A percentile compares a stretch with the other conserved stretches of the same genome.
These are phyloP conservation scores for Araneus ventricosus DNA, from an alignment of 1,140 invertebrate genomes.

Conservation along the genomic window DNA sequence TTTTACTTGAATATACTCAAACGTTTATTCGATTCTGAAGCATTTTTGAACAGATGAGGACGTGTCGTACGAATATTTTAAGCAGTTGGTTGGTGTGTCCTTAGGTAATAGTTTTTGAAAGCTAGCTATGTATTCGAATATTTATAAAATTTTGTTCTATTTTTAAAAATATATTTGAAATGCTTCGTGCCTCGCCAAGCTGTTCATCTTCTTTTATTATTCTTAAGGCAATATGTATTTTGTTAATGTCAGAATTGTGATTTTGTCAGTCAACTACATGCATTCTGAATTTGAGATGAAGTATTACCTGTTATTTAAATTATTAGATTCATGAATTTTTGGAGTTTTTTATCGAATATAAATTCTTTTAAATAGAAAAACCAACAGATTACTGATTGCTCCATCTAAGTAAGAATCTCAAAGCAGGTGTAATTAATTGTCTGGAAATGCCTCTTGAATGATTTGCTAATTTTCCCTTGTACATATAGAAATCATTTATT, in stretches of 20 bases:
- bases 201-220: neutral
- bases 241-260: neutral
- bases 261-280: neutral
- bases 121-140: neutral
- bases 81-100: neutral
- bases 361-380: too few species aligned
- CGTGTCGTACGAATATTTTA: slow-evolving; percentile 29
- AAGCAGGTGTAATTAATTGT: too few species aligned
- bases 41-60: slow-evolving; percentile 1
- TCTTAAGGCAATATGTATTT: neutral
- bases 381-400: too few species aligned
- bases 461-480: too few species aligned
- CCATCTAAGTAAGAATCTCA: too few species aligned
- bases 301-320: too few species aligned
- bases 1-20: neutral
- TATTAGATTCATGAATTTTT: too few species aligned
- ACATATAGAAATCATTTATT: too few species aligned
- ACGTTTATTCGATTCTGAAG: neutral
- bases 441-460: too few species aligned
- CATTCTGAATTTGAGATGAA: neutral
- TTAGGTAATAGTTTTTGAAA: neutral
- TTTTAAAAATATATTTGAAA: neutral
- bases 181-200: too few species aligned
- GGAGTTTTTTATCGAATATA: too few species aligned
- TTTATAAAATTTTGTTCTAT: neutral